Percentiles rank a stretch among this genome's conserved stretches.
These are phyloP conservation scores for Orientallactaga bullata DNA, from an alignment of 2,113 vertebrate species.

Conservation along the genomic window DNA sequence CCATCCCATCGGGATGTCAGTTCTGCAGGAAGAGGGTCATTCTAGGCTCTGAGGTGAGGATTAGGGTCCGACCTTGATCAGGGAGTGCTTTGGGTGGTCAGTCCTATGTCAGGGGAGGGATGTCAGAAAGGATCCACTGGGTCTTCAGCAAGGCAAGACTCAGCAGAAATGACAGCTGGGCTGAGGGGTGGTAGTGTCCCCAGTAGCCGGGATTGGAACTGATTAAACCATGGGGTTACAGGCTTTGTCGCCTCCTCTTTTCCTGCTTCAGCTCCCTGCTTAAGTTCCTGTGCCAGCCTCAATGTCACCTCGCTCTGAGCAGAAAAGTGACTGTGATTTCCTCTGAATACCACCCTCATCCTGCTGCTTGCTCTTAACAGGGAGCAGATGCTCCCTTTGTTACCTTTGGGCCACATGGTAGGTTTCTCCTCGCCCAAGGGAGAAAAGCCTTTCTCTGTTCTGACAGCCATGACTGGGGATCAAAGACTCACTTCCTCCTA, in stretches of 20 bases:
- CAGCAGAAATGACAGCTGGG: background rate
- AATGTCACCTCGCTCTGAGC: background rate
- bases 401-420: background rate
- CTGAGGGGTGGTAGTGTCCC: background rate
- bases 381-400: accelerated
- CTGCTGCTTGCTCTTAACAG: background rate
- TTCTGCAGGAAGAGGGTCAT: background rate
- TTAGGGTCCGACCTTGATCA: background rate
- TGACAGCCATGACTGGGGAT: background rate
- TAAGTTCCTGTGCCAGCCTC: too few relatives aligned
- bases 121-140: too few relatives aligned
- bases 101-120: too few relatives aligned
- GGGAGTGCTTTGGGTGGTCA: background rate
- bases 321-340: background rate
- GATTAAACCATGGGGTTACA: accelerated
- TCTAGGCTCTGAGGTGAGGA: background rate
- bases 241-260: background rate
- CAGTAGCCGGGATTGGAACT: background rate
- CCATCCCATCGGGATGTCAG: background rate
- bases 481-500: background rate
- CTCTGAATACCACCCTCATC: background rate
- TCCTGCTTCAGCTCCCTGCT: background rate
- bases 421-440: background rate
- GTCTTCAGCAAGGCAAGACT: background rate
- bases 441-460: background rate